phyloP scores from a whole-genome alignment of 2,888 invertebrate species.

The Melanostoma mellinum region DNA sequence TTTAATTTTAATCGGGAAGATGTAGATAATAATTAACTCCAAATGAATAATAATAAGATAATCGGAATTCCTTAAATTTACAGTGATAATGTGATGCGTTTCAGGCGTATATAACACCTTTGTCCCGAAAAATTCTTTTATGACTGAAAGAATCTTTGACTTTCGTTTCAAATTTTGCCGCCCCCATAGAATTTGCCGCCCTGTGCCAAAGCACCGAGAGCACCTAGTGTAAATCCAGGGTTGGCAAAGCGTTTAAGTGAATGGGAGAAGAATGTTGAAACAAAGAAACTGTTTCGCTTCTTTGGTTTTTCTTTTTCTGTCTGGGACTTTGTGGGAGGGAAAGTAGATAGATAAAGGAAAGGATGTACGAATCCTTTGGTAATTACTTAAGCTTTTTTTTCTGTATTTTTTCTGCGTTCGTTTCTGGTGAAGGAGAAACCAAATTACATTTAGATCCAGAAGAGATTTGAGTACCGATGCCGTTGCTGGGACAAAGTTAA shows the following conservation, averaged over 20 bases:
- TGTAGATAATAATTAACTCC: too few species aligned
- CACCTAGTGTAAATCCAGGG: too few species aligned
- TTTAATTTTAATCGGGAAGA: too few species aligned
- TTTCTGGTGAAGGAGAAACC: conserved; percentile 19
- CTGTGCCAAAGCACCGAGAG: too few species aligned
- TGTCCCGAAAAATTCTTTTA: too few species aligned
- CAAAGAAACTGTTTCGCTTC: conserved; percentile 14
- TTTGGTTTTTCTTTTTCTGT: conserved; percentile 7
- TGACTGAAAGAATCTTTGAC: too few species aligned
- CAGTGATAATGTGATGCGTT: too few species aligned
- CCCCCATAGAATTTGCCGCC: too few species aligned
- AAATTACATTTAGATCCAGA: conserved; percentile 38
- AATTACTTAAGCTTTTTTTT: conserved; percentile 46
- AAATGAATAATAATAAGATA: too few species aligned
- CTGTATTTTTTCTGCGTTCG: conserved; percentile 13
- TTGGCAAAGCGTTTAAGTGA: conserved; percentile 32
- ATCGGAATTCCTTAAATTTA: too few species aligned
- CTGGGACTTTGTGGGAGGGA: conserved; percentile 29
- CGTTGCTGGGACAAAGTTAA: conserved; percentile 29
- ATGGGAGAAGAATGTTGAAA: conserved; percentile 32
- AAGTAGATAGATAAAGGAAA: conserved; percentile 3
- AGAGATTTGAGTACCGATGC: conserved; percentile 12
- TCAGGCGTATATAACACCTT: too few species aligned
- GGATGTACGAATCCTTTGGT: conserved; percentile 29
- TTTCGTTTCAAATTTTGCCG: too few species aligned